Evolutionary conservation across 2,888 invertebrate genomes (phyloP), one percentile per base, ranked within the genome.

Genomic region (Microctonus hyperodae): DNA sequence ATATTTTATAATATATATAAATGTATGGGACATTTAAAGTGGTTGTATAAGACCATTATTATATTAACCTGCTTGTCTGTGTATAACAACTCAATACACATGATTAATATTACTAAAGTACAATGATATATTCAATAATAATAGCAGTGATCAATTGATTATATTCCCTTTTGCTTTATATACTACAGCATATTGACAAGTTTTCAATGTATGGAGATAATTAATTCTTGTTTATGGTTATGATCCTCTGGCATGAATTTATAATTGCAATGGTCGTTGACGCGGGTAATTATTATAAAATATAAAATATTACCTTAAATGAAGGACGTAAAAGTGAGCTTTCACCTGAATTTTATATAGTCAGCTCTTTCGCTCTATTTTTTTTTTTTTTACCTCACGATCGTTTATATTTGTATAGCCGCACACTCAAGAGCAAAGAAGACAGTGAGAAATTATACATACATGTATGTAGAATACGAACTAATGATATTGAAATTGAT

Each of bases 401-500:
- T 3, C 5, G 44, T 44, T 4, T n/a, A 44, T n/a, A 16, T 16
- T 16, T 16, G 44, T 44, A 50, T 59, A 33, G 64, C 58, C 58
- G 59, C 48, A 35, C 59, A 50, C 59, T 59, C 50, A 37, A 65
- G 37, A 40, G 37, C 35, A 50, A n/a, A 20, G 33, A 35, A 5
- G 48, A 23, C 53, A 37, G 25, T 44, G 23, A 50, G 23, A 44
- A 16, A 44, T 33, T 33, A 25, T 61, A 53, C 13, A 37, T 37
- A 20, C 33, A 40, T 40, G 56, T 33, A 64, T 60, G 48, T 48
- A 70, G 67, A 72, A 72, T 73, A 68, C 74, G 72, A 71, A 68
- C 77, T 81, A 79, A 81, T 81, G 80, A 78, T 79, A 80, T 81
- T 78, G 78, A 81, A 79, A 81, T 79, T 77, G 79, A 78, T 79